These are phyloP conservation scores for Paramisgurnus dabryanus DNA, from an alignment of 2,113 vertebrate genomes.

Conservation along the genomic window DNA sequence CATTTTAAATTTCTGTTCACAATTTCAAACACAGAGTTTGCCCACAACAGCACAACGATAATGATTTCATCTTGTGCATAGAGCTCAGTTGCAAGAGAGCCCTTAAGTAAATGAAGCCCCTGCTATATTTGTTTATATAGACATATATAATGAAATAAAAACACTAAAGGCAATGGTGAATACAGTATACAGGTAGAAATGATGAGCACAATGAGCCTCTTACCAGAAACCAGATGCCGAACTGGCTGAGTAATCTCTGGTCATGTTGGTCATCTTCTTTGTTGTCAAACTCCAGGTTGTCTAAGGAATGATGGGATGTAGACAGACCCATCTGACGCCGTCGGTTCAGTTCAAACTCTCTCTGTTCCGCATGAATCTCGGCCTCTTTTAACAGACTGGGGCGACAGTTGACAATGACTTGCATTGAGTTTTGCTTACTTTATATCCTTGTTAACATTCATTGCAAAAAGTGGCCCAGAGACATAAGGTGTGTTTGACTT, in stretches of 20 bases:
- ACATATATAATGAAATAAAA: too few relatives aligned
- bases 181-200: too few relatives aligned
- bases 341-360: constrained; percentile 91
- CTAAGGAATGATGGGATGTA: constrained; percentile 93
- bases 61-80: too few relatives aligned
- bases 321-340: constrained; percentile 95
- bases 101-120: too few relatives aligned
- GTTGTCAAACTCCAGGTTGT: constrained; percentile 97
- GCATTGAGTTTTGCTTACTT: not conserved
- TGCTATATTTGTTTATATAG: too few relatives aligned
- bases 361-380: constrained; percentile 94
- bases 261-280: constrained; percentile 98
- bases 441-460: not conserved
- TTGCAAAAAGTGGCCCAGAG: not conserved
- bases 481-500: too few relatives aligned
- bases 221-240: constrained; percentile 99
- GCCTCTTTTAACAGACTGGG: constrained; percentile 94
- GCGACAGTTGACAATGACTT: not conserved
- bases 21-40: too few relatives aligned
- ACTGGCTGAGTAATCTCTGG: constrained; percentile 96
- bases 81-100: too few relatives aligned
- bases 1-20: too few relatives aligned
- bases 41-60: too few relatives aligned
- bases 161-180: too few relatives aligned
- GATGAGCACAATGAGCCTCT: constrained; percentile 30